These are phyloP conservation scores for Drosophila paranaensis DNA, from an alignment of 2,888 invertebrate species.

Conservation along the genomic window DNA sequence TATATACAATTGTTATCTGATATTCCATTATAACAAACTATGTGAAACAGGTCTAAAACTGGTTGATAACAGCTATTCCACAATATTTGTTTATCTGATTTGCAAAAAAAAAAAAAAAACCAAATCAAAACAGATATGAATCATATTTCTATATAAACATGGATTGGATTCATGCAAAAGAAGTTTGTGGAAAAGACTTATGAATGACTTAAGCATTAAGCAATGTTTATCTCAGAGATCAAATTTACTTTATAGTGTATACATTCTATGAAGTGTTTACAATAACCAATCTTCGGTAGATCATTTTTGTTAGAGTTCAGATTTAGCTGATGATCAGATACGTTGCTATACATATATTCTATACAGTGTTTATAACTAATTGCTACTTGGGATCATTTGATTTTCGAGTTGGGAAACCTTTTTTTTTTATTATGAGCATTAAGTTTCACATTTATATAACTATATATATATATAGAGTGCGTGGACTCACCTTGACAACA, in stretches of 20 bases:
- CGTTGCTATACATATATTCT: no score
- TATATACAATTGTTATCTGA: background rate
- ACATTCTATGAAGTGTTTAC: no score
- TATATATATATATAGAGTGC: background rate
- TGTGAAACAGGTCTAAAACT: background rate
- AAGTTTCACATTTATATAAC: constrained; percentile 6
- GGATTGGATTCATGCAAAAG: background rate
- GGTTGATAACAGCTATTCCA: background rate
- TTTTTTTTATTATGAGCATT: background rate
- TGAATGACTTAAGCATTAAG: no score
- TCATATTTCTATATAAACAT: background rate
- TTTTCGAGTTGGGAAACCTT: no score
- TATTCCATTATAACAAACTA: background rate
- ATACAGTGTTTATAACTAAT: no score
- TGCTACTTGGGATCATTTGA: no score
- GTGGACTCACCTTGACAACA: constrained; percentile 70
- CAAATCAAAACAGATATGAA: background rate
- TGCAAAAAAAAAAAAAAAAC: background rate
- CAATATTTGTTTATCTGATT: constrained; percentile 1
- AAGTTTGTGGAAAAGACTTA: background rate
- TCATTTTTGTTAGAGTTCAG: no score
- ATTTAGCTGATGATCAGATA: no score
- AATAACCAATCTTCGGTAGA: no score
- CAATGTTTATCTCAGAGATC: no score
- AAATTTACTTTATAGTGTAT: no score